Percentiles rank a stretch among this genome's conserved stretches.
Evolutionary conservation across 2,888 invertebrate genomes (phyloP).

Genomic region (Calliphora vomitoria): DNA sequence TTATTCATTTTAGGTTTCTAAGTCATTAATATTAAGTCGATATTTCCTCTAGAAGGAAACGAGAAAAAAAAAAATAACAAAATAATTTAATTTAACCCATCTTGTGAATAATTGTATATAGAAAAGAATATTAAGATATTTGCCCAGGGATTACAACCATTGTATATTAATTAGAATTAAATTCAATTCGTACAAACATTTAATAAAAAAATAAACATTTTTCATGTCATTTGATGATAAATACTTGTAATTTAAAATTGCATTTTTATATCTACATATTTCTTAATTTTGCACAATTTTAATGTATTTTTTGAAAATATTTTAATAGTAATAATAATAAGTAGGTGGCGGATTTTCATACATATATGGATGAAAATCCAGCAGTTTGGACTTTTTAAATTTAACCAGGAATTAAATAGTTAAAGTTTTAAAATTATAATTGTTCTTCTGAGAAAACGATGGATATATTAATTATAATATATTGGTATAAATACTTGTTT

Average conservation of each 20-base stretch:
- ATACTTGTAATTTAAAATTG: background rate
- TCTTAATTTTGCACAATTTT: too few species aligned
- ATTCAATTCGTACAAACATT: slow-evolving; percentile 44
- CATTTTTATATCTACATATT: background rate
- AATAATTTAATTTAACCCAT: slow-evolving; percentile 38
- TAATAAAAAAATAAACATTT: slow-evolving; percentile 18
- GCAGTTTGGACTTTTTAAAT: too few species aligned
- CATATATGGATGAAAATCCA: too few species aligned
- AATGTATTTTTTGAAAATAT: too few species aligned
- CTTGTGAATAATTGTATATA: slow-evolving; percentile 52
- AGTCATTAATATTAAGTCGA: slow-evolving; percentile 60
- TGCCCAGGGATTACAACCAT: slow-evolving; percentile 66
- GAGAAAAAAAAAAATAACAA: background rate
- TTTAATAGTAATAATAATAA: too few species aligned
- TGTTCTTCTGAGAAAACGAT: too few species aligned
- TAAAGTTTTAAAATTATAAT: too few species aligned
- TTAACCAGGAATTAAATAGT: too few species aligned
- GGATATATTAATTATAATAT: too few species aligned
- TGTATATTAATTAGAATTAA: slow-evolving; percentile 39
- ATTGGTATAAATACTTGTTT: too few species aligned
- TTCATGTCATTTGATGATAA: background rate
- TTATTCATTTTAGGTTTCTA: slow-evolving; percentile 55
- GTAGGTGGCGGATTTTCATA: too few species aligned
- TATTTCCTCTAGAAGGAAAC: background rate
- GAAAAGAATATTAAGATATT: background rate